phyloP scores from a whole-genome alignment of 2,797 vertebrate species.

The Ctenopoma multispine region DNA sequence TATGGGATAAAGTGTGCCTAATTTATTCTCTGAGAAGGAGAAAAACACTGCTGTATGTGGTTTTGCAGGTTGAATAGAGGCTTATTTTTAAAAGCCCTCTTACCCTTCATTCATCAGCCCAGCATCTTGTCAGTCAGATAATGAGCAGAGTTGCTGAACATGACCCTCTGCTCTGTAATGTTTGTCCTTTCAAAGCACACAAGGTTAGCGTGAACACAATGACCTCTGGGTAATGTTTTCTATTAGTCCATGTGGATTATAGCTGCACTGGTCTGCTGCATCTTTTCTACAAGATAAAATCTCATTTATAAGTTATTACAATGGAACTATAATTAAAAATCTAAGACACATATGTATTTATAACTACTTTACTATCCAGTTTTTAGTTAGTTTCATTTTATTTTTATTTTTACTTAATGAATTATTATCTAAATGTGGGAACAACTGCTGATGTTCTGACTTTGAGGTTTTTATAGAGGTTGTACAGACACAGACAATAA shows the following conservation, averaged over 20 bases:
- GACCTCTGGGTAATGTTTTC: background rate
- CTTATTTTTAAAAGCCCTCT: background rate
- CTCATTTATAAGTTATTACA: background rate
- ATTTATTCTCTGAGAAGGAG: background rate
- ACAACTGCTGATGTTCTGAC: background rate
- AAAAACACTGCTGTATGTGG: background rate
- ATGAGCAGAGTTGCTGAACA: constrained; percentile 23
- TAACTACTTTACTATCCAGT: too few species aligned
- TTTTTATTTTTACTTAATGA: too few species aligned
- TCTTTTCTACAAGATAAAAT: background rate
- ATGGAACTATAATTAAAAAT: background rate
- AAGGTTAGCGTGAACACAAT: background rate
- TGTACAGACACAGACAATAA: background rate
- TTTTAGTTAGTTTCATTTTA: too few species aligned
- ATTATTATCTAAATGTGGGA: background rate
- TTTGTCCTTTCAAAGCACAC: background rate
- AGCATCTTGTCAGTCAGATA: constrained; percentile 13
- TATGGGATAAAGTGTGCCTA: background rate
- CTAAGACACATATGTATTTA: too few species aligned
- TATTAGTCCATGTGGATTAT: too few species aligned
- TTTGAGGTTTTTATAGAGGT: background rate
- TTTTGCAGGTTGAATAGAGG: constrained; percentile 25
- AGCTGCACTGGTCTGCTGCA: too few species aligned
- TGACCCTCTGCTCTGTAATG: background rate
- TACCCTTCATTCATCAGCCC: background rate